Evolutionary conservation across 1,140 invertebrate species (phyloP), one percentile per base, ranked within the genome.

Genomic region (Caenorhabditis tropicalis): DNA sequence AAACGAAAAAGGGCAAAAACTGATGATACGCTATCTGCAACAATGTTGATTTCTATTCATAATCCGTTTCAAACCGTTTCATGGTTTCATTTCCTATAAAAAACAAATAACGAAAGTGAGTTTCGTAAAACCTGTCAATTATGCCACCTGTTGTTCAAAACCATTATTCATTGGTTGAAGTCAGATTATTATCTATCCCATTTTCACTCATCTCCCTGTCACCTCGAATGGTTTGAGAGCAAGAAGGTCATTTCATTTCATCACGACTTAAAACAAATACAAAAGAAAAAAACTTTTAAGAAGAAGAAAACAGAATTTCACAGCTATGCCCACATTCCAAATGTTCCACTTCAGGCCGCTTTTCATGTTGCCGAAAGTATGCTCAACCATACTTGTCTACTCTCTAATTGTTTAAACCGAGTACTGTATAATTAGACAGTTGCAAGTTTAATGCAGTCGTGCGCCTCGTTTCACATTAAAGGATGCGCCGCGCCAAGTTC

Each of bases 401-500:
- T 46, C 65, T 74, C 29, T 46, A 74, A 74, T 74, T 74, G 65
- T 43, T n/a, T n/a, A n/a, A 24, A 74, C n/a, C 27, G 16, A 21
- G 24, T 74, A 74, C n/a, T 3, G 33, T 46, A 43, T 46, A 74
- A 74, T 74, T 74, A 74, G 43, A 74, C 65, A 56, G 21, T 24
- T 56, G 24, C 7, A 58, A 31, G 29, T 65, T 65, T 36, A 36
- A 36, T 24, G 65, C 36, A 39, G 33, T 43, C 65, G 36, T 43
- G 65, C n/a, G 65, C 65, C 65, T 74, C 65, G 36, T 46, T 74
- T 74, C 36, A 43, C 36, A 74, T 74, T 21, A 74, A 74, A 74
- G 6, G 65, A 74, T 74, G 65, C 65, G 65, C 65, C 65, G 65
- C 65, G 65, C 65, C 65, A 74, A 74, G 65, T 74, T 74, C 65